phyloP scores from a whole-genome alignment of 2,113 vertebrate species.

The Ursus arctos region DNA sequence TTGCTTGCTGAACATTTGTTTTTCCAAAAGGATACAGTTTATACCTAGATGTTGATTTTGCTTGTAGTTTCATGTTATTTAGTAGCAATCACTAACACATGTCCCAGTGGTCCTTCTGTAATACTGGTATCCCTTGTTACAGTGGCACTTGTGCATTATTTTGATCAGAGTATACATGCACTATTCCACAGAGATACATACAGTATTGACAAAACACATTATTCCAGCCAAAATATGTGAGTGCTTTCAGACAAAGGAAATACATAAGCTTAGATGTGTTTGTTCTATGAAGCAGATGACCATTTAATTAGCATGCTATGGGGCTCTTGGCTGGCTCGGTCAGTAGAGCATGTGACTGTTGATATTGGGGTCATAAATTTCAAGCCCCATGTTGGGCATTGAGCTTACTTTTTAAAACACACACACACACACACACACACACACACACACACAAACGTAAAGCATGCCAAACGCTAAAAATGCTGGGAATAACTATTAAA shows the following conservation, averaged over 20 bases:
- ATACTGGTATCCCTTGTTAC: conserved; percentile 81
- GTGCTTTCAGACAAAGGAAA: conserved; percentile 23
- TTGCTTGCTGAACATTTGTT: conserved; percentile 79
- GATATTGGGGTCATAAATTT: not conserved
- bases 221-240: not conserved
- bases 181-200: not conserved
- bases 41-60: conserved; percentile 71
- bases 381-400: not conserved
- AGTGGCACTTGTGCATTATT: not conserved
- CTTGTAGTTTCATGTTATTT: conserved; percentile 74
- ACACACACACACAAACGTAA: not conserved
- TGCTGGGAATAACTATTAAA: not conserved
- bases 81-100: conserved; percentile 75
- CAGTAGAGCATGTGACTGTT: not conserved
- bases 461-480: not conserved
- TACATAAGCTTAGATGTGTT: not conserved
- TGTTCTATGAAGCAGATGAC: not conserved
- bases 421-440: not conserved
- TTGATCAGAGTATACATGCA: not conserved
- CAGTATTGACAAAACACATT: not conserved
- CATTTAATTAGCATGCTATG: not conserved
- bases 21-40: conserved; percentile 66
- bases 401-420: not conserved
- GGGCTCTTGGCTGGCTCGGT: not conserved
- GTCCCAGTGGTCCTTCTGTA: conserved; percentile 73